These are phyloP conservation scores for Cepphus grylle DNA, from an alignment of 2,113 vertebrate genomes.

Conservation along the genomic window DNA sequence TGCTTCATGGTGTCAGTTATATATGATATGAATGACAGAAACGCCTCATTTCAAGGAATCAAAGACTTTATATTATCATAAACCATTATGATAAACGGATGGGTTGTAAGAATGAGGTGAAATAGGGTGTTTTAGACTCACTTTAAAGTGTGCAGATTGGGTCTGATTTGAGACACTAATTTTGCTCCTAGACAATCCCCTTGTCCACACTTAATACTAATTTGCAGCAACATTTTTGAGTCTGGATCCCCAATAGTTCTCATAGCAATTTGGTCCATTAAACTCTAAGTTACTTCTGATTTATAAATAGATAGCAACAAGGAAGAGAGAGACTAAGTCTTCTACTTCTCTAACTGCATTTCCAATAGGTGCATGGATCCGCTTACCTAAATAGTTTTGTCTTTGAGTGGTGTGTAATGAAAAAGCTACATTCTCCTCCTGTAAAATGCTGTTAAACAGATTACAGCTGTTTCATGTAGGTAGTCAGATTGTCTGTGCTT, in stretches of 20 bases:
- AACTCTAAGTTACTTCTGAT: background rate
- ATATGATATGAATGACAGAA: background rate
- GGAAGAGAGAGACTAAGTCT: background rate
- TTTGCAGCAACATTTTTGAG: background rate
- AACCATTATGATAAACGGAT: background rate
- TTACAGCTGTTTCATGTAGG: background rate
- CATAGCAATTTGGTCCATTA: background rate
- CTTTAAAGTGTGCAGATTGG: background rate
- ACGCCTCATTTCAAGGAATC: background rate
- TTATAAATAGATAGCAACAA: background rate
- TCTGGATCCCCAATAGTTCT: background rate
- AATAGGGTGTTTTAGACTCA: background rate
- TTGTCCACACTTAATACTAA: background rate
- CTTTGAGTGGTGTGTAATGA: background rate
- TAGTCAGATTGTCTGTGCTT: background rate
- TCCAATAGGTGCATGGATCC: background rate
- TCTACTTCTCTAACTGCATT: background rate
- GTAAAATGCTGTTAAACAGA: background rate
- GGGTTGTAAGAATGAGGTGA: background rate
- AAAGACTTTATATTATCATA: background rate
- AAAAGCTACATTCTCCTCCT: background rate
- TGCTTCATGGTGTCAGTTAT: background rate
- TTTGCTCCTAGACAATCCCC: background rate
- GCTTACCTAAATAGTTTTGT: background rate
- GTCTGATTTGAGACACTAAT: background rate